Percentiles rank a stretch among this genome's conserved stretches.
phyloP scores from a whole-genome alignment of 2,888 invertebrate genomes.

The Bursaphelenchus okinawaensis region DNA sequence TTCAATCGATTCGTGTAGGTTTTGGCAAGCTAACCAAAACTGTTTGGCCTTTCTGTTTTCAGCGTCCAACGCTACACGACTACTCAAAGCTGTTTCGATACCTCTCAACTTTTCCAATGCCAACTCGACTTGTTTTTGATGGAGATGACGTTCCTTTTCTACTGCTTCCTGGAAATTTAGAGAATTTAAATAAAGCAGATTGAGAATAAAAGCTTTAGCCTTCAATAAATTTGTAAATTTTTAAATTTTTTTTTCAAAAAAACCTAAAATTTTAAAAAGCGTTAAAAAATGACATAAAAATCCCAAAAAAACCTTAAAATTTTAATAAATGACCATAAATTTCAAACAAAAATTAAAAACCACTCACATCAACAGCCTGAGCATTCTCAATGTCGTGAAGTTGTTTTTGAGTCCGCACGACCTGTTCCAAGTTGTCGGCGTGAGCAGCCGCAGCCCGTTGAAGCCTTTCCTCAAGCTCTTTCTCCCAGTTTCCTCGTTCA shows the following conservation, averaged over 20 bases:
- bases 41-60: conserved; percentile 69
- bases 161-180: conserved; percentile 62
- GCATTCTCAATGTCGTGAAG: conserved; percentile 37
- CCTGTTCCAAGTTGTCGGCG: conserved; percentile 33
- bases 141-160: conserved; percentile 66
- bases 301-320: background rate
- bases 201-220: too few species aligned
- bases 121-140: conserved; percentile 70
- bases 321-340: conserved; percentile 48
- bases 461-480: conserved; percentile 72
- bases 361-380: conserved; percentile 31
- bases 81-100: conserved; percentile 71
- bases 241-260: too few species aligned
- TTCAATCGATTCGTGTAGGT: conserved; percentile 71
- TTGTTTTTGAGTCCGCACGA: conserved; percentile 37
- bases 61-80: conserved; percentile 58
- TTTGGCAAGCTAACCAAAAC: conserved; percentile 87
- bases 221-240: too few species aligned
- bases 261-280: too few species aligned
- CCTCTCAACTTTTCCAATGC: conserved; percentile 73
- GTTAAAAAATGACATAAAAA: too few species aligned
- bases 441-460: conserved; percentile 72
- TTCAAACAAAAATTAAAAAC: background rate
- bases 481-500: conserved; percentile 57
- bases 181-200: too few species aligned